A percentile compares a stretch with the other conserved stretches of the same genome.
These are phyloP conservation scores for Hippopotamus amphibius DNA, from an alignment of 2,113 vertebrate species.

Conservation along the genomic window DNA sequence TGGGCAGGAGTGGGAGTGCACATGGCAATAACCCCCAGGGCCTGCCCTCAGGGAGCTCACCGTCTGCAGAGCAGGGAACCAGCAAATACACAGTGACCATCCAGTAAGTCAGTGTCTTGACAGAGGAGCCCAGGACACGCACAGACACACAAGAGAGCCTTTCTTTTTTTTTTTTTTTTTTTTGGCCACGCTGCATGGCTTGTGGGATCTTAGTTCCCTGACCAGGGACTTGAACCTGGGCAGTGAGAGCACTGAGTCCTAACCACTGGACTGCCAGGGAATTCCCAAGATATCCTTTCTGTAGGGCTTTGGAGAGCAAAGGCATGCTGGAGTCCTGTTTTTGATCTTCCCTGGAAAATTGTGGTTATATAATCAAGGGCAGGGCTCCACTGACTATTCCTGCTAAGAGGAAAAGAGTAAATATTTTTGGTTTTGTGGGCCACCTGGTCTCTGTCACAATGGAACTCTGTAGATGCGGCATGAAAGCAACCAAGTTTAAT, in stretches of 20 bases:
- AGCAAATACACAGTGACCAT: not conserved
- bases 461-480: not conserved
- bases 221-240: not conserved
- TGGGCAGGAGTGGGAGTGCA: not conserved
- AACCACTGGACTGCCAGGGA: not conserved
- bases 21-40: not conserved
- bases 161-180: not conserved
- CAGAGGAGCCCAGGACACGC: not conserved
- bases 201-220: not conserved
- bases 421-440: not conserved
- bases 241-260: not conserved
- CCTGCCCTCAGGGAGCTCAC: not conserved
- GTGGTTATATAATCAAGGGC: not conserved
- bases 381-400: not conserved
- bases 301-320: not conserved
- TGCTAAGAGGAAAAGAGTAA: not conserved
- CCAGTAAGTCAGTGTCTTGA: not conserved
- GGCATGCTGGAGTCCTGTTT: accelerated
- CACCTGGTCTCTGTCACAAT: not conserved
- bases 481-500: not conserved
- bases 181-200: not conserved
- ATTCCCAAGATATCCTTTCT: not conserved
- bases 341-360: not conserved
- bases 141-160: not conserved
- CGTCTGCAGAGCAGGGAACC: not conserved